Base-by-base conservation (phyloP, 30 jellyfish, hydroid and myxozoan species). In the Hydra vulgaris region DNA sequence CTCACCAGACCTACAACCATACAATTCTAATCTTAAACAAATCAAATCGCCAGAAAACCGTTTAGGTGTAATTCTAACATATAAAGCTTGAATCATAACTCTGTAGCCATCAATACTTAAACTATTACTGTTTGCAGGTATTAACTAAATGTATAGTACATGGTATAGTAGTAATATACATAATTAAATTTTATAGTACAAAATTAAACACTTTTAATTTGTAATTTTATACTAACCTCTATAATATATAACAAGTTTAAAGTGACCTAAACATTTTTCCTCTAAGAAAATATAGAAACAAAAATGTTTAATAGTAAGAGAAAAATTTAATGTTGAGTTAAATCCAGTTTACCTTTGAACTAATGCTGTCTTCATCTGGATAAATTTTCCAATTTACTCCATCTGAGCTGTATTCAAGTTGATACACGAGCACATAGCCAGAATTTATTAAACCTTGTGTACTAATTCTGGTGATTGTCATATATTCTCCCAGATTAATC, bases 1-100 rank as follows among this genome's bases (percentile, higher is more conserved):
- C 95, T 40, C 75, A 91, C 98, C 98, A 56, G 84, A 86, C 17
- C 74, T 56, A 72, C 98, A 91, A 26, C 98, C 98, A 73, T 71
- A 83, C 26, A 91, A 70, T 71, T 91, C 98, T 53, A 91, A 71
- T 61, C 92, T 21, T 86, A 91, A 23, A 82, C 98, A 91, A 15
- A 78, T 83, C 18, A 26, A 21, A 21, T 70, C 53, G 55, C 90
- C 78, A 25, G 74, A 86, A 88, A 87, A 86, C 23, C 85, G 77
- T 73, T 79, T 53, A 0, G 98, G 98, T 56, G 73, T 79, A 15
- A 91, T 79, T 25, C 96, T 82, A 7, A 91, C 7, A 72, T 73
- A 83, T 25, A 87, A 61, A 19, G 95, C 98, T 21, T 25, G 56
- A 1, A 89, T 72, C 22, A 82, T 66, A 73, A 90, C 79, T 8